Conservation (phyloP, 2,113 vertebrate genomes). For the Bos taurus region DNA sequence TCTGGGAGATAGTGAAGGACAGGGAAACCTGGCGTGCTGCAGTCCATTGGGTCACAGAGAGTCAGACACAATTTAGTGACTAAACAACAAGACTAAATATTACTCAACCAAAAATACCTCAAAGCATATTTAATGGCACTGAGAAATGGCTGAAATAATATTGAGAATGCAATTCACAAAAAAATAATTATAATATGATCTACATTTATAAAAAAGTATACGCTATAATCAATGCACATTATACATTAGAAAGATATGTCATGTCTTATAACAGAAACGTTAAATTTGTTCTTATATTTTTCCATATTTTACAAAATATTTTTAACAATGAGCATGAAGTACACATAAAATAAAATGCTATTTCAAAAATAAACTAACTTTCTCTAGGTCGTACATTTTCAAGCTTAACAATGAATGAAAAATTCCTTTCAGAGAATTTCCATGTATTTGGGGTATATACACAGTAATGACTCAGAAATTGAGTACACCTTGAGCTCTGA, state of each 20-base stretch:
- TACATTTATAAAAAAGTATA: not conserved
- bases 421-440: not conserved
- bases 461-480: not conserved
- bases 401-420: not conserved
- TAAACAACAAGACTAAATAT: not conserved
- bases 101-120: not conserved
- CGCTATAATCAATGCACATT: not conserved
- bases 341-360: not conserved
- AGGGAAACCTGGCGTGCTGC: not conserved
- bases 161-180: not conserved
- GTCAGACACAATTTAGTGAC: not conserved
- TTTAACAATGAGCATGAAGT: not conserved
- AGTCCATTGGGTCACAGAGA: not conserved
- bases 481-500: not conserved
- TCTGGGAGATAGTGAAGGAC: not conserved
- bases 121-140: not conserved
- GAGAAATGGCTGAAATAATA: not conserved
- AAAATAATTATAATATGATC: not conserved
- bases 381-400: not conserved
- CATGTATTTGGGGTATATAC: not conserved
- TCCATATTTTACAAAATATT: not conserved
- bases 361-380: conserved; percentile 6
- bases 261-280: not conserved
- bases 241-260: not conserved
- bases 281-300: not conserved